A percentile compares a stretch with the other conserved stretches of the same genome.
Evolutionary conservation across 2,797 vertebrate species (phyloP).

Genomic region (Falco cherrug): DNA sequence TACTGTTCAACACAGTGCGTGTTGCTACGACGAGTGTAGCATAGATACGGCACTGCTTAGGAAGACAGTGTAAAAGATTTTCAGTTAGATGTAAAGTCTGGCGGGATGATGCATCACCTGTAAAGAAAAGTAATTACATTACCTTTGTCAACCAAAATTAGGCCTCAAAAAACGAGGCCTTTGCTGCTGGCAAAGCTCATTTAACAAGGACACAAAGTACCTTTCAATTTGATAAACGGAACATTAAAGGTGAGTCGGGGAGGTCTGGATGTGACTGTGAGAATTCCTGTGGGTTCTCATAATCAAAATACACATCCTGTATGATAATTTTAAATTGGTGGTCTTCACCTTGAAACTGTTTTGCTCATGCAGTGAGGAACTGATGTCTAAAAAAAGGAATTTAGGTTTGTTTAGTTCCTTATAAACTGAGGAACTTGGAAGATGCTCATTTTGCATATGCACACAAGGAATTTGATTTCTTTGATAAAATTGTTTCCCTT

Average conservation of each 20-base stretch:
- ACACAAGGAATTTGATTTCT: background rate
- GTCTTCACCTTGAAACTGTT: background rate
- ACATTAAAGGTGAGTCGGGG: background rate
- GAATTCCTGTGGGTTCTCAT: background rate
- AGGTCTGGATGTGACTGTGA: background rate
- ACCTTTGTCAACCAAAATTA: background rate
- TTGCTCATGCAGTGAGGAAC: background rate
- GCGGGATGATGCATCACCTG: background rate
- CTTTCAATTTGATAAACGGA: background rate
- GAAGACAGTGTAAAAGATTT: background rate
- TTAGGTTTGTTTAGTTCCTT: background rate
- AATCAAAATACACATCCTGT: background rate
- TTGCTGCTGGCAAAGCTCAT: background rate
- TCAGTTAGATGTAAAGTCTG: background rate
- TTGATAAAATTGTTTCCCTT: background rate
- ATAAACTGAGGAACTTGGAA: background rate
- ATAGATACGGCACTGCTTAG: background rate
- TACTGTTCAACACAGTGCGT: rapidly evolving
- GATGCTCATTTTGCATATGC: background rate
- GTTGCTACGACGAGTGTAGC: background rate
- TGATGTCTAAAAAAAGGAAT: background rate
- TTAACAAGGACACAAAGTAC: background rate
- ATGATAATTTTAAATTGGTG: background rate
- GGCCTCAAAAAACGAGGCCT: background rate
- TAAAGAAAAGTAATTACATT: background rate